These are phyloP conservation scores for Caenorhabditis auriculariae DNA, from an alignment of 2,888 invertebrate genomes.

Conservation along the genomic window DNA sequence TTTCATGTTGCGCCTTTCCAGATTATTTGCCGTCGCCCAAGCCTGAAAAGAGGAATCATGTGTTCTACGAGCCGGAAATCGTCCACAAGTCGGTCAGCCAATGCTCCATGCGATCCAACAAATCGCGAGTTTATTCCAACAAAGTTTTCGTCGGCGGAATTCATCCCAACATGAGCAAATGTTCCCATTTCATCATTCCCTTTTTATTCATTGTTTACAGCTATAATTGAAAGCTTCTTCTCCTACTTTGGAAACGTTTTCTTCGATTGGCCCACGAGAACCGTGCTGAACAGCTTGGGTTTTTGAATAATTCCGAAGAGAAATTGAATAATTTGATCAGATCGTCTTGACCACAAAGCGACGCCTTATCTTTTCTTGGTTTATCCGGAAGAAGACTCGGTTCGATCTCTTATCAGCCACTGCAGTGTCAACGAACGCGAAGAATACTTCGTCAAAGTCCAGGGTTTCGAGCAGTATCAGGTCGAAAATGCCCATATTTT, in stretches of 20 bases:
- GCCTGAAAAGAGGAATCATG: too few species aligned
- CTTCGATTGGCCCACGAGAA: slow-evolving; percentile 26
- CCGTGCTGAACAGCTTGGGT: not conserved
- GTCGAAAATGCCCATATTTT: not conserved
- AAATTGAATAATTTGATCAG: not conserved
- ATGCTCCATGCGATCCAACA: too few species aligned
- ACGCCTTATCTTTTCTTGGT: slow-evolving; percentile 29
- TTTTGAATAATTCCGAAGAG: not conserved
- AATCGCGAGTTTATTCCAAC: slow-evolving; percentile 15
- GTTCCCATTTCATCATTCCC: slow-evolving; percentile 2
- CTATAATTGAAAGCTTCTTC: too few species aligned
- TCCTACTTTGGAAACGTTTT: slow-evolving; percentile 17
- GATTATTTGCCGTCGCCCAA: too few species aligned
- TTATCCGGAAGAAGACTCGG: slow-evolving; percentile 21
- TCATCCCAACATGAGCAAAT: slow-evolving; percentile 4
- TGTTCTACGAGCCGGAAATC: slow-evolving; percentile 17
- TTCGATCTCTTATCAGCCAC: slow-evolving; percentile 9
- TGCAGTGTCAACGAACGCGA: slow-evolving; percentile 6
- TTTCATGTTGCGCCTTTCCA: too few species aligned
- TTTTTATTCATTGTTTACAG: too few species aligned
- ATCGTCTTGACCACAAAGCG: too few species aligned
- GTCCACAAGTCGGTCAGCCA: slow-evolving; percentile 19
- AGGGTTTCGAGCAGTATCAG: slow-evolving; percentile 1
- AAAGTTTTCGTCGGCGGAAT: slow-evolving; percentile 31
- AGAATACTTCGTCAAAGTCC: slow-evolving; percentile 12